Base-by-base conservation (phyloP, 2,888 invertebrate species). In the Coenonympha arcania region DNA sequence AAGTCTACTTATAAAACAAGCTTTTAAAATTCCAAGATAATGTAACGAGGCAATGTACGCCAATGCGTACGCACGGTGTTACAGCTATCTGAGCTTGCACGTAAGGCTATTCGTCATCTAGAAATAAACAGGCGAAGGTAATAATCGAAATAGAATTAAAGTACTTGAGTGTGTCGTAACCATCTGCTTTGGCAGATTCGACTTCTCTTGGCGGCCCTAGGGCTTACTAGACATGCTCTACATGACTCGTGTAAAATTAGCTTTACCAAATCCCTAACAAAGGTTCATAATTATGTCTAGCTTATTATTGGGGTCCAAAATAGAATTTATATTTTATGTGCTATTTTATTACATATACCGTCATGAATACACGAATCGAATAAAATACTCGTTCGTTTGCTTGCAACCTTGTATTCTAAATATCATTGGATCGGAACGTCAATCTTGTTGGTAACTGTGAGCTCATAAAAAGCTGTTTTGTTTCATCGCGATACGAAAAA, bases 61-160 rank as follows among this genome's bases (percentile, higher is more conserved):
- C 55, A 61, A 55, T 57, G 71, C 65, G 65, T 69, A 72, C 68
- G 69, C 64, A 67, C 63, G 61, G 54, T 56, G 57, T 57, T 56
- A 57, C 65, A 64, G 66, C 66, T 62, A 68, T 71, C 68, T 59
- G 67, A 63, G 63, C 62, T 57, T 60, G 66, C 73, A 73, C 66
- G 73, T 73, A 68, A 69, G 69, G 68, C 73, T 71, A 82, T 84
- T 77, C 83, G 78, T 85, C 85, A 84, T 83, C 76, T 74, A 70
- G 74, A 81, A 82, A 85, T 84, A 85, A 84, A 80, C 80, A 68
- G 71, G 69, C 77, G 81, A 84, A 86, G 84, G 84, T 81, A 85
- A 82, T 83, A 83, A 83, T 86, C 81, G 76, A 85, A 86, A 86
- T 85, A 85, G 85, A 84, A 81, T 79, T 78, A 80, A 76, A 72